These are phyloP conservation scores for Sardinella longiceps DNA, from an alignment of 2,797 vertebrate species.

Conservation along the genomic window DNA sequence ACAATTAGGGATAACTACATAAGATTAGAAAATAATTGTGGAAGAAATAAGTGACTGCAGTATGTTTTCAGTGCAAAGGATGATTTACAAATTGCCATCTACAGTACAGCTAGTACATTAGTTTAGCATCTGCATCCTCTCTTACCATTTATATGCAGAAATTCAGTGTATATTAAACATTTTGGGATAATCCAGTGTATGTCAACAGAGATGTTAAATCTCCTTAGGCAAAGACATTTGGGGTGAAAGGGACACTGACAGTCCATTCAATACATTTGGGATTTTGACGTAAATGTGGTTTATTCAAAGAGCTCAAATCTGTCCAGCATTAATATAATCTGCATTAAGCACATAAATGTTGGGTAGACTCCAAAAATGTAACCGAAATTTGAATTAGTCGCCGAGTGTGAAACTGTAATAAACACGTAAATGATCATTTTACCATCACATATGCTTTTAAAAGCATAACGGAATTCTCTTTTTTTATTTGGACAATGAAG, in stretches of 20 bases:
- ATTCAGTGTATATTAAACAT: neutral
- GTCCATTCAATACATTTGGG: neutral
- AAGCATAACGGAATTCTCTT: neutral
- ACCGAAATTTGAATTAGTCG: neutral
- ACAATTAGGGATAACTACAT: too few species aligned
- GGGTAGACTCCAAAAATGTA: neutral
- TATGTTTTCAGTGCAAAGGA: neutral
- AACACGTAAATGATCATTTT: neutral
- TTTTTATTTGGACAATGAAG: neutral
- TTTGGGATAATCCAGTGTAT: neutral
- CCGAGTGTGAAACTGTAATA: neutral
- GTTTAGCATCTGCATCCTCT: neutral
- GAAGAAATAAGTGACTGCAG: neutral
- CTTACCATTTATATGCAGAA: neutral
- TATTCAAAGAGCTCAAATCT: neutral
- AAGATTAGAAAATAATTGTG: too few species aligned
- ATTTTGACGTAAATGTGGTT: neutral
- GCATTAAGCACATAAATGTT: neutral
- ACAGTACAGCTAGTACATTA: neutral
- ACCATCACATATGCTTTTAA: neutral
- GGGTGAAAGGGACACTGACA: neutral
- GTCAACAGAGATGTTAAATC: neutral
- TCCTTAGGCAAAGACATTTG: neutral
- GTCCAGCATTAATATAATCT: neutral
- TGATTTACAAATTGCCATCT: neutral